A percentile compares a stretch with the other conserved stretches of the same genome.
Evolutionary conservation across 2,797 vertebrate species (phyloP).

Genomic region (Manis crassicaudata): DNA sequence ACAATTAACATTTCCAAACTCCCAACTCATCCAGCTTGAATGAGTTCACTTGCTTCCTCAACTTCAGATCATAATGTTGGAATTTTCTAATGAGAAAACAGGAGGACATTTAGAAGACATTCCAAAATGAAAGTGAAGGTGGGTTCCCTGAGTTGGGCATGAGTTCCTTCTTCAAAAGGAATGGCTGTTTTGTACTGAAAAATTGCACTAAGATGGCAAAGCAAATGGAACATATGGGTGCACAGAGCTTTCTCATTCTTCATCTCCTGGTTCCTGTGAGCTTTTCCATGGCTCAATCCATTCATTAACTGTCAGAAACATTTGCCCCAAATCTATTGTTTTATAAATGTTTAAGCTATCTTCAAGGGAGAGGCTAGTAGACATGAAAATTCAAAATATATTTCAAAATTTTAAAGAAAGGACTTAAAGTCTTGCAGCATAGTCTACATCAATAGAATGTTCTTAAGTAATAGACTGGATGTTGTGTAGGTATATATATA

Average conservation of each 20-base stretch:
- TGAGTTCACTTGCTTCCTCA: background rate
- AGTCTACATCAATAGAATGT: constrained; percentile 33
- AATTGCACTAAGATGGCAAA: background rate
- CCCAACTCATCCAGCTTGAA: background rate
- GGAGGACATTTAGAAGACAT: background rate
- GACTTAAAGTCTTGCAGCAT: background rate
- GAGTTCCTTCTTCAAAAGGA: background rate
- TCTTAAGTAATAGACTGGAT: constrained; percentile 17
- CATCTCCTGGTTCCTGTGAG: background rate
- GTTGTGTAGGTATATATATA: background rate
- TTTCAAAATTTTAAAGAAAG: constrained; percentile 22
- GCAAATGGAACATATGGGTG: background rate
- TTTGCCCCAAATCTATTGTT: background rate
- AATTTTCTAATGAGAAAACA: background rate
- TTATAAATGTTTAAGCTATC: background rate
- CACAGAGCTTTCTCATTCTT: background rate
- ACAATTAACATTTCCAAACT: background rate
- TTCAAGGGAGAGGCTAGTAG: background rate
- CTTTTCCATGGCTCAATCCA: background rate
- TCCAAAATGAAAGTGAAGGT: background rate
- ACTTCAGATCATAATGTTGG: background rate
- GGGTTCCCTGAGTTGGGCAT: background rate
- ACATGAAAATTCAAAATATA: background rate
- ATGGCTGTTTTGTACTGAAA: background rate
- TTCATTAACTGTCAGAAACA: background rate